A percentile compares a stretch with the other conserved stretches of the same genome.
phyloP scores from a whole-genome alignment of 2,113 vertebrate species.

The Muntiacus reevesi region DNA sequence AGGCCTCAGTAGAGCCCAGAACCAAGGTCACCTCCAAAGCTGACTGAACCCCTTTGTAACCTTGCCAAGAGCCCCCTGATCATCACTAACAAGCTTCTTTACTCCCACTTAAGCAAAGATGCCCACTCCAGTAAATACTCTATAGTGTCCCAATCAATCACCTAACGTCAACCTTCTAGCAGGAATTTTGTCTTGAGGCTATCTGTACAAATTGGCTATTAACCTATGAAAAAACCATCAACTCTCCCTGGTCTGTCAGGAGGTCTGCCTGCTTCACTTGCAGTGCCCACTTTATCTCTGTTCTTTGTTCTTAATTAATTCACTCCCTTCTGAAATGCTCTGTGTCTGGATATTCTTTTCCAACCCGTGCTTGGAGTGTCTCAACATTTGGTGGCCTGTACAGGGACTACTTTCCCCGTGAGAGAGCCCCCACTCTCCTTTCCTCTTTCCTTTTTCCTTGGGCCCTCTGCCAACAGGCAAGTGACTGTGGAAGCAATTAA shows the following conservation, averaged over 20 bases:
- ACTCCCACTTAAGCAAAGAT: not conserved
- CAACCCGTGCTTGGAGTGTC: not conserved
- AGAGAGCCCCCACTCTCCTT: not conserved
- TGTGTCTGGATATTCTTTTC: not conserved
- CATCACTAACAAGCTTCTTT: not conserved
- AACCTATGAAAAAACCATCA: not conserved
- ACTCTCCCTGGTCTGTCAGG: not conserved
- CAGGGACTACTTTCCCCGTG: not conserved
- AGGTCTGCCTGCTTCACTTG: not conserved
- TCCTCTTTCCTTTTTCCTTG: not conserved
- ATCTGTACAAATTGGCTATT: not conserved
- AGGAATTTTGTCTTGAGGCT: not conserved
- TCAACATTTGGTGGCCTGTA: not conserved
- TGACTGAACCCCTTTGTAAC: not conserved
- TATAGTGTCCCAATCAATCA: not conserved
- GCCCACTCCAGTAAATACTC: not conserved
- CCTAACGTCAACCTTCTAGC: not conserved
- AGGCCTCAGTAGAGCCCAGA: not conserved
- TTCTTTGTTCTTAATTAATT: not conserved
- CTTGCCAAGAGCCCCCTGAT: not conserved
- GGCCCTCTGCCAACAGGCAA: not conserved
- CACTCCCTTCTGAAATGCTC: not conserved
- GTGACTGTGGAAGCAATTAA: not conserved
- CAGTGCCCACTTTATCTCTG: not conserved
- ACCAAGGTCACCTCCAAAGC: not conserved